Evolutionary conservation across 64 coral and sea anemone genomes (phyloP), one percentile per base, ranked within the genome.

Genomic region (Hydrozoanthus tunicans): DNA sequence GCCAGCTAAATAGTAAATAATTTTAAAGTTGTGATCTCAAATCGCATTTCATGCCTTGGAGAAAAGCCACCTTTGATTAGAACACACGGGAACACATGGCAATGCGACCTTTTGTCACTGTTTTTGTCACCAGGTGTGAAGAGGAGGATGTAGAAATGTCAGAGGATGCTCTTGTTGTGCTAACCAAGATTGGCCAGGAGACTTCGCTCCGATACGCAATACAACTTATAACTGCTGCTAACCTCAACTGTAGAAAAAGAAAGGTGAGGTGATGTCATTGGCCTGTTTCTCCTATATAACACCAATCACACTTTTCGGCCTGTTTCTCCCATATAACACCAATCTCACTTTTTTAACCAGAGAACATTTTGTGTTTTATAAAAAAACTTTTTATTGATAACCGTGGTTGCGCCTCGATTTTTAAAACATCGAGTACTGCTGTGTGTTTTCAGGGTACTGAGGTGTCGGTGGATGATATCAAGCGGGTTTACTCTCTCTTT

Each of bases 71-170:
- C 32, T 43, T 43, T 43, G 32, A 43, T 62, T 24, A 20, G 6
- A 70, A 26, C 23, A 73, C 3, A 27, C 3, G 20, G 5, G 26
- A 5, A n/a, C 2, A 60, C 24, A 80, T 59, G 9, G n/a, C 10
- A 51, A 1, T 14, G 6, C 15, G n/a, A 52, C 12, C 9, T 79
- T 58, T 25, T 79, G 0, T 60, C 61, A 6, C 59, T 66, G 12
- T 3, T 89, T 84, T 17, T 82, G 62, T 55, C 85, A 72, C 26
- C 24, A 98, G 96, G 69, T 98, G 96, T 73, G 96, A 98, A 85
- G 96, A 98, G 77, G 96, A 98, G 56, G 96, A 98, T 70, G 96
- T 98, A 9, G 96, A 98, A 76, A 98, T 98, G 91, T 93, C 93
- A 20, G 96, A 98, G 70, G 96, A 95, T 52, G 96, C 96, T 27